Conservation (phyloP, 2,888 invertebrate genomes). For the Hoplodrina blanda region DNA sequence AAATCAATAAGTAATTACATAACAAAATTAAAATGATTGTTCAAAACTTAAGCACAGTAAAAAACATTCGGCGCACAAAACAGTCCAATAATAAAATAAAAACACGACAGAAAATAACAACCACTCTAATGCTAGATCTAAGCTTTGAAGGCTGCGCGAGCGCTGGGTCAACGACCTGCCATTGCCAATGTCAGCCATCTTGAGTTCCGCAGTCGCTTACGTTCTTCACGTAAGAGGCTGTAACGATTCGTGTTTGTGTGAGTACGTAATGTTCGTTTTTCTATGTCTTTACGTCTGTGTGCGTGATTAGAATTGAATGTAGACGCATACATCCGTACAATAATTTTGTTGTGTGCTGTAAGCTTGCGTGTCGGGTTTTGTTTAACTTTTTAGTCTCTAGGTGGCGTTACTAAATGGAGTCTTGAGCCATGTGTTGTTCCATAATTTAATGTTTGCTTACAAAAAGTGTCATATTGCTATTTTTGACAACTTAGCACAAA, state of each 20-base stretch:
- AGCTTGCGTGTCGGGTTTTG: slow-evolving; percentile 65
- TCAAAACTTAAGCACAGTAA: slow-evolving; percentile 54
- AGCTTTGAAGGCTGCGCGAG: slow-evolving; percentile 89
- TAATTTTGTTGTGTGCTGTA: slow-evolving; percentile 70
- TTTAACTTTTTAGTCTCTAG: slow-evolving; percentile 65
- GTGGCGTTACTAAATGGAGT: slow-evolving; percentile 64
- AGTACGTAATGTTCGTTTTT: slow-evolving; percentile 88
- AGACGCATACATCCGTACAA: slow-evolving; percentile 63
- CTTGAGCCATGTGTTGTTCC: slow-evolving; percentile 34
- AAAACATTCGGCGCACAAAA: slow-evolving; percentile 68
- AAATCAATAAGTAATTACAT: slow-evolving; percentile 54
- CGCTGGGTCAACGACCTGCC: slow-evolving; percentile 86
- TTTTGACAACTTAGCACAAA: slow-evolving; percentile 18
- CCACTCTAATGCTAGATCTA: slow-evolving; percentile 89
- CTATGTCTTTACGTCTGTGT: slow-evolving; percentile 81
- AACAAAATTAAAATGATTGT: slow-evolving; percentile 58
- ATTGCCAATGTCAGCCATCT: slow-evolving; percentile 91
- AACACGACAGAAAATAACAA: slow-evolving; percentile 85
- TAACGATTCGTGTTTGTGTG: slow-evolving; percentile 85
- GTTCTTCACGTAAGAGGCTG: slow-evolving; percentile 90
- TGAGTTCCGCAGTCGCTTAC: slow-evolving; percentile 90
- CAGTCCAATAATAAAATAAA: slow-evolving; percentile 77
- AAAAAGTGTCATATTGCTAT: slow-evolving; percentile 23
- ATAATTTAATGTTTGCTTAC: slow-evolving; percentile 41
- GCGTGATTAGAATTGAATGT: slow-evolving; percentile 82